Evolutionary conservation across 2,797 vertebrate species (phyloP).

Genomic region (Enteromius viviparus): DNA sequence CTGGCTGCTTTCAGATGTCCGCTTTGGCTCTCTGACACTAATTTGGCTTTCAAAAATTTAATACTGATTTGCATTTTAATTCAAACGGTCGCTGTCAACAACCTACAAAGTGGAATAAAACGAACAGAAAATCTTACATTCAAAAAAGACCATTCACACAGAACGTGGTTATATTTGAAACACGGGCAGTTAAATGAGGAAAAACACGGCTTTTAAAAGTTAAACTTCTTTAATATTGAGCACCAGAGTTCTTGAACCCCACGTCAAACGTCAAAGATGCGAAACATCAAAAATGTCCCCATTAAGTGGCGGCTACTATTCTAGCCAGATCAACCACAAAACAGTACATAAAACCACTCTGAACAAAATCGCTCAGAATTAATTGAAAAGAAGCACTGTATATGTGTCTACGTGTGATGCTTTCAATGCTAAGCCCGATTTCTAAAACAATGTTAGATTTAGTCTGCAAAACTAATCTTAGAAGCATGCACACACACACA

Average conservation of each 20-base stretch:
- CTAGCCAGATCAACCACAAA: neutral
- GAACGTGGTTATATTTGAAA: neutral
- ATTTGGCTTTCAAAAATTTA: neutral
- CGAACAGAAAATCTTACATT: neutral
- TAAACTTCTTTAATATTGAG: too few relatives aligned
- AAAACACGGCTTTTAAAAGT: too few relatives aligned
- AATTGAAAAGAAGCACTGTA: neutral
- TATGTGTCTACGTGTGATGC: neutral
- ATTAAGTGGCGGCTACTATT: neutral
- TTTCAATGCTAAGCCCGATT: slow-evolving; percentile 43
- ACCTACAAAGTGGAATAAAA: neutral
- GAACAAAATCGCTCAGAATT: neutral
- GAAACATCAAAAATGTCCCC: neutral
- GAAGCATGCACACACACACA: slow-evolving; percentile 2
- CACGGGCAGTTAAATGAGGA: too few relatives aligned
- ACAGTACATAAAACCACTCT: neutral
- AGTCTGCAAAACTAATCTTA: slow-evolving; percentile 52
- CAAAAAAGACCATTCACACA: neutral
- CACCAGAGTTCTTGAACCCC: too few relatives aligned
- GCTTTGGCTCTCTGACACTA: neutral
- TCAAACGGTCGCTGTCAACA: neutral
- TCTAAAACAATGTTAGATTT: slow-evolving; percentile 35
- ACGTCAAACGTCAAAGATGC: neutral
- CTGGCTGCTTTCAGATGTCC: neutral
- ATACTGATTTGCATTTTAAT: neutral